Base-by-base conservation (phyloP, 2,888 invertebrate genomes). In the Conistra vaccinii region DNA sequence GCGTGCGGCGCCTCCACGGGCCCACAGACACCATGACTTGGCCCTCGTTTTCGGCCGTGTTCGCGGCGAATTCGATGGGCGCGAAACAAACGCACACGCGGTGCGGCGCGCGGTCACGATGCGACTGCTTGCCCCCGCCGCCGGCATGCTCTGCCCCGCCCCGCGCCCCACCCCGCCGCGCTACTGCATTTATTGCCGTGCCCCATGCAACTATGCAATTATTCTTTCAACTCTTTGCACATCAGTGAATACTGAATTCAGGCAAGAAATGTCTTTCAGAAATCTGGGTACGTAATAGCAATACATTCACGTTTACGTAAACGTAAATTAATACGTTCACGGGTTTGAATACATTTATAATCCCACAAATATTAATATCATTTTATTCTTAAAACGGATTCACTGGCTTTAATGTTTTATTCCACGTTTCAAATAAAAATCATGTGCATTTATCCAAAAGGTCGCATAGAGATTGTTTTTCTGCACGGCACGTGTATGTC, bases 61-160 rank as follows among this genome's bases (percentile, higher is more conserved):
- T 92, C 92, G 97, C 96, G 93, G 96, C 95, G 89, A 84, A 88
- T 68, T 89, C 84, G 85, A 87, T 97, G 97, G 83, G 96, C 94
- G 97, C 94, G 81, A 80, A 77, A 82, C 87, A 69, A 87, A 88
- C 88, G 86, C 88, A 89, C 90, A 88, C 88, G 74, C 88, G 82
- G 91, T 97, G 85, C 93, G 90, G 88, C 93, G 93, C 94, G 92
- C 95, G 93, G 93, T 92, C 94, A 91, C 94, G 93, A 91, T 92
- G 93, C 94, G 94, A 96, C 95, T 95, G 94, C 89, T 87, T 90
- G 90, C 92, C 91, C 91, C 90, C 89, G 89, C 89, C 90, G 90
- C 89, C 89, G 84, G 86, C 88, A 74, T 79, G 80, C 90, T 86
- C 88, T 90, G 91, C 92, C 91, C 90, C 93, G 90, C 93, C 90